Conservation (phyloP, 2,888 invertebrate genomes). For the Papilio protenor region DNA sequence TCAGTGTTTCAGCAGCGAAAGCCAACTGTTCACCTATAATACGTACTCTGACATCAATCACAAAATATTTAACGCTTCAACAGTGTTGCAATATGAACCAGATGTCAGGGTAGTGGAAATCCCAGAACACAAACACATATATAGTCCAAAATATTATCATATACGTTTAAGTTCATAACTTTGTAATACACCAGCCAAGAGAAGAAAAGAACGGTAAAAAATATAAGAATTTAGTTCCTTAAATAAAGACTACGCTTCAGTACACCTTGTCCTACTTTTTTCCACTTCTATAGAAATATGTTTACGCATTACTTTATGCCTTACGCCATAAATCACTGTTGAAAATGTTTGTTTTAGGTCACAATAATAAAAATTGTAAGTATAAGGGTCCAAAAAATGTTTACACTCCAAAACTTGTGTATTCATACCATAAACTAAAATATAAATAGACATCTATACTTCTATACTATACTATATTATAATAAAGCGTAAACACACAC, state of each 20-base stretch:
- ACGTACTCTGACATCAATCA: constrained; percentile 56
- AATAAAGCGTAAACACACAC: too few relatives aligned
- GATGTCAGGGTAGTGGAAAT: constrained; percentile 24
- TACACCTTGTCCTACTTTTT: background rate
- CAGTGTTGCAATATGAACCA: constrained; percentile 34
- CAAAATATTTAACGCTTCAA: constrained; percentile 48
- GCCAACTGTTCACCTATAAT: constrained; percentile 47
- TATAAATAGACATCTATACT: constrained; percentile 8
- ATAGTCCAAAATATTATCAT: background rate
- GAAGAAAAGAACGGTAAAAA: background rate
- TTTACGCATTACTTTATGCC: background rate
- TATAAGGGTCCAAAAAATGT: background rate
- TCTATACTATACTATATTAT: too few relatives aligned
- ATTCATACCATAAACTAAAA: background rate
- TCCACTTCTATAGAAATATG: background rate
- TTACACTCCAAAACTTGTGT: background rate
- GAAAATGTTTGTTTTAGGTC: background rate
- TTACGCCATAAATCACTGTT: background rate
- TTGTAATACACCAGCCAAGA: background rate
- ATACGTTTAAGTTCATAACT: background rate
- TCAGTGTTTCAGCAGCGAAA: background rate
- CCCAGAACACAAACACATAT: constrained; percentile 12
- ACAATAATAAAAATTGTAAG: background rate
- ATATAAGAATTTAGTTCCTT: background rate
- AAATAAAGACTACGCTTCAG: background rate